These are phyloP conservation scores for Fregata magnificens DNA, from an alignment of 2,113 vertebrate species.

Conservation along the genomic window DNA sequence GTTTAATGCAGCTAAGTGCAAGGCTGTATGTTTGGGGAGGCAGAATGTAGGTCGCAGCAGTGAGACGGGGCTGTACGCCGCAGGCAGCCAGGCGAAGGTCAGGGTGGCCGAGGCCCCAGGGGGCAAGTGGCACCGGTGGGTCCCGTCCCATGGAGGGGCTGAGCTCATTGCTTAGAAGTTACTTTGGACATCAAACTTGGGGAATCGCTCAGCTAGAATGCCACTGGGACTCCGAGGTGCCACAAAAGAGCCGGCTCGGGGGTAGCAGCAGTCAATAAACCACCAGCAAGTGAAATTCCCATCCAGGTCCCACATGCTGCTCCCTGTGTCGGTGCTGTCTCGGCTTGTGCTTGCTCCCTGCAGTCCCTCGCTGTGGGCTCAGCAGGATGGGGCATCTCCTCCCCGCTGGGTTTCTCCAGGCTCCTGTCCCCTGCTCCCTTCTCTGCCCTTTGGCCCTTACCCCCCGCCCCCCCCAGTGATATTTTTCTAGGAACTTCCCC, in stretches of 20 bases:
- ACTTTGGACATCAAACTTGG: not conserved
- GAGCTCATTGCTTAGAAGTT: not conserved
- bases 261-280: not conserved
- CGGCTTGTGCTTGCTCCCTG: fast-evolving
- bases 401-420: not conserved
- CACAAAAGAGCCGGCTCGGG: fast-evolving
- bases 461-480: not conserved
- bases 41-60: not conserved
- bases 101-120: not conserved
- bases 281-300: not conserved
- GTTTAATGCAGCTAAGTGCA: constrained; percentile 2
- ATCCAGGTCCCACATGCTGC: fast-evolving
- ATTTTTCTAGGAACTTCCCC: not conserved
- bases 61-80: not conserved
- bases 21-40: not conserved
- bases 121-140: fast-evolving
- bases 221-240: fast-evolving
- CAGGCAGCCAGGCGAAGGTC: not conserved
- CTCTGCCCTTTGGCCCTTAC: not conserved
- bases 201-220: not conserved
- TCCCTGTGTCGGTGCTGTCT: not conserved
- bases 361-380: fast-evolving
- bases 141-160: not conserved
- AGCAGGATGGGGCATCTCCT: not conserved
- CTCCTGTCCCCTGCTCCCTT: not conserved